phyloP scores from a whole-genome alignment of 2,113 vertebrate species.

The Hiodon alosoides region DNA sequence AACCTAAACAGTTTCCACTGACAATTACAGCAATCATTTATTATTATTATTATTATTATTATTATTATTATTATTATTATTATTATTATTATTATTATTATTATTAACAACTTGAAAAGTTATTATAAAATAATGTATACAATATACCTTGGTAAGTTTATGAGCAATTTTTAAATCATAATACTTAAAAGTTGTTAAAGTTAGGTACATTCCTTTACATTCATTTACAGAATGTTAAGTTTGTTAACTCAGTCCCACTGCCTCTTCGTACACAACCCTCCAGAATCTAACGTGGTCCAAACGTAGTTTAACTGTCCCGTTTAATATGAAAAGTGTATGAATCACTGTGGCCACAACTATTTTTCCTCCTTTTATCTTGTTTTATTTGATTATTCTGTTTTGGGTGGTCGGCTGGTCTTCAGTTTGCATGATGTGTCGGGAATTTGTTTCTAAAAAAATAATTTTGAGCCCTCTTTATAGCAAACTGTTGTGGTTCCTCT shows the following conservation, averaged over 20 bases:
- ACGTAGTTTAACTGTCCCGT: neutral
- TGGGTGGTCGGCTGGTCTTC: slow-evolving; percentile 10
- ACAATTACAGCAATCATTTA: no score
- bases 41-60: no score
- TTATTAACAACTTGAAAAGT: no score
- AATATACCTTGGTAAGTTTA: no score
- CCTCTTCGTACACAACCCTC: neutral
- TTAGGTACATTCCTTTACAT: no score
- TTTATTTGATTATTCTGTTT: slow-evolving; percentile 5
- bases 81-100: no score
- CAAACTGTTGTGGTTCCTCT: slow-evolving; percentile 51
- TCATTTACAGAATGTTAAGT: no score
- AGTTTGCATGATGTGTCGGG: slow-evolving; percentile 10
- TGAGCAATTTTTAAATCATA: no score
- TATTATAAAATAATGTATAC: no score
- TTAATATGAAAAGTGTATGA: slow-evolving; percentile 3
- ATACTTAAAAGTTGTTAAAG: no score
- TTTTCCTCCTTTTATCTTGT: neutral
- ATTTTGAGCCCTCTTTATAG: slow-evolving; percentile 36
- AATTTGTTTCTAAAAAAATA: slow-evolving; percentile 26
- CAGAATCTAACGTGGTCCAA: neutral
- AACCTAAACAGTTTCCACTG: no score
- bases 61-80: no score
- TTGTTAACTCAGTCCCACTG: neutral
- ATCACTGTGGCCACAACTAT: neutral